These are phyloP conservation scores for Chrysodeixis includens DNA, from an alignment of 2,888 invertebrate genomes.

Conservation along the genomic window DNA sequence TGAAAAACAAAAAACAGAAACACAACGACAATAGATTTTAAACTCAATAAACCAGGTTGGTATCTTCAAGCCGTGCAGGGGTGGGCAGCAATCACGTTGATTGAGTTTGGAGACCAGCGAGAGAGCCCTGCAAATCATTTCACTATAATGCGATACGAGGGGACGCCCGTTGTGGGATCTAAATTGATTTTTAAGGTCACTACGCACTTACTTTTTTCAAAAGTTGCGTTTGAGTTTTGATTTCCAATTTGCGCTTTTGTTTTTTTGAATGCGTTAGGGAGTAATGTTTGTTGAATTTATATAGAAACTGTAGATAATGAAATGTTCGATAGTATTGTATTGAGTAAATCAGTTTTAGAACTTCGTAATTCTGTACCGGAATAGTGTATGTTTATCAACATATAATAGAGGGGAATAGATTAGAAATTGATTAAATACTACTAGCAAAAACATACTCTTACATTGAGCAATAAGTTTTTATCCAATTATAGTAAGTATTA, in stretches of 20 bases:
- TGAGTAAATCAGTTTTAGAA: no score
- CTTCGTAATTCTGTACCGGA: no score
- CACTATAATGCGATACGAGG: constrained; percentile 56
- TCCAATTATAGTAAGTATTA: no score
- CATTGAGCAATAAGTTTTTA: no score
- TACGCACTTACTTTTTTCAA: constrained; percentile 14
- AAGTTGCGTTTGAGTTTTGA: constrained; percentile 29
- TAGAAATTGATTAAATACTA: no score
- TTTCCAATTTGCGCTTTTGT: constrained; percentile 20
- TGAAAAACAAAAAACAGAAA: constrained; percentile 27
- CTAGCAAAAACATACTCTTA: no score
- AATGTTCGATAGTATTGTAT: no score
- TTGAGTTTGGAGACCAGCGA: constrained; percentile 65
- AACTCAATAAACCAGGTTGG: constrained; percentile 32
- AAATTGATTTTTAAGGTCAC: constrained; percentile 52
- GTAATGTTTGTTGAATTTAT: no score
- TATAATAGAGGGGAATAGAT: no score
- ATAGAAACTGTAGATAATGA: no score
- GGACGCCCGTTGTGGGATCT: constrained; percentile 26
- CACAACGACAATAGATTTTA: constrained; percentile 41
- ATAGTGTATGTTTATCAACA: no score
- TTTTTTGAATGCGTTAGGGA: no score
- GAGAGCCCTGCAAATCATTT: constrained; percentile 72
- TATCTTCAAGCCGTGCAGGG: constrained; percentile 57
- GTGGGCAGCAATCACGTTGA: constrained; percentile 66